These are phyloP conservation scores for Galerucella nymphaeae DNA, from an alignment of 2,888 invertebrate genomes.

Conservation along the genomic window DNA sequence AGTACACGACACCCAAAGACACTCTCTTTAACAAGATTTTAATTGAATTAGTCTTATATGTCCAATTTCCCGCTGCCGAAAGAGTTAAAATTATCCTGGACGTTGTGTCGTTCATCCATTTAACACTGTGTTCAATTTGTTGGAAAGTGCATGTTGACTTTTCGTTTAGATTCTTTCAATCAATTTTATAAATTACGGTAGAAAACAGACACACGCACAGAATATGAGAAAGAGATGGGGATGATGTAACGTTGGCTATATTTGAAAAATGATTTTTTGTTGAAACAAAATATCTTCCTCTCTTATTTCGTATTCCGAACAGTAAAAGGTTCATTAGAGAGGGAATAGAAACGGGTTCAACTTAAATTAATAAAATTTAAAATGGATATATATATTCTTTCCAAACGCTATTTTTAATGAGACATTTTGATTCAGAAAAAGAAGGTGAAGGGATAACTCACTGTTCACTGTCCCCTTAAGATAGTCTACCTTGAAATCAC, in stretches of 20 bases:
- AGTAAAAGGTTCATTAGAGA: conserved; percentile 18
- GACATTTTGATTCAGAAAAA: conserved; percentile 26
- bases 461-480: no score
- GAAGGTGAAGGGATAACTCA: no score
- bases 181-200: no score
- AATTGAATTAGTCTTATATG: no score
- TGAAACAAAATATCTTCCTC: background rate
- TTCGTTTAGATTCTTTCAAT: background rate
- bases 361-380: conserved; percentile 29
- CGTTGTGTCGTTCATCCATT: background rate
- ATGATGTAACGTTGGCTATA: no score
- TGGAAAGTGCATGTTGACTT: background rate
- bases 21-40: background rate
- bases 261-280: background rate
- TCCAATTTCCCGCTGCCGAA: background rate
- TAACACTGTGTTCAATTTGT: background rate
- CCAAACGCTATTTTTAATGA: conserved; percentile 24
- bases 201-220: no score
- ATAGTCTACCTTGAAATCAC: no score
- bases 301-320: conserved; percentile 21
- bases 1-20: background rate
- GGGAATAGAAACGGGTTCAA: background rate
- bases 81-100: background rate
- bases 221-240: no score
- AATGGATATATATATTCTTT: conserved; percentile 27